Base-by-base conservation (phyloP, 2,113 vertebrate species). In the Phyllostomus discolor region DNA sequence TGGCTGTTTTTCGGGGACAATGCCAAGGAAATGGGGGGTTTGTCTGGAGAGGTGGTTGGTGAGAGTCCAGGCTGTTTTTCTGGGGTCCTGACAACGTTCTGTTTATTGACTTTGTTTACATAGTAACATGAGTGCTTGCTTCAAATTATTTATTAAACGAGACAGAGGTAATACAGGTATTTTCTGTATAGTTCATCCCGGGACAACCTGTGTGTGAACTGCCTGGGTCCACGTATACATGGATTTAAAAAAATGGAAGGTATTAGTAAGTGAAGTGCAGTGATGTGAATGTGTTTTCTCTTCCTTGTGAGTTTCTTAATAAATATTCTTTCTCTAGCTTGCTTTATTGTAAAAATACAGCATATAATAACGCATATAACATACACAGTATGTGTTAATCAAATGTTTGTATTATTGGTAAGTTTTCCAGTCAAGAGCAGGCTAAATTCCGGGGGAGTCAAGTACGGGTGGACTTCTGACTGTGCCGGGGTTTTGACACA, bases 121-220 rank as follows among this genome's bases (percentile, higher is more conserved):
- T 57, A 54, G 48, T 64, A 80, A 76, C 17, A 19, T 46, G 17
- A 20, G 1, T 28, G 2, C 69, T 87, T 86, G 11, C 41, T 80
- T 82, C 88, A 31, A 48, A 33, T 90, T 66, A 59, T 70, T 48
- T 57, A 57, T 69, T 84, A 64, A 80, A 69, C 3, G 24, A 48
- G 20, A 12, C 33, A 5, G 24, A 24, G 16, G 46, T 41, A 48
- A n/a, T 33, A 1, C 66, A 33, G 10, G 3, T 1, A 73, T 0
- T 70, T 78, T 80, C 62, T 46, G 5, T 73, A 22, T 72, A 33
- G 73, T 33, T 28, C 15, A 19, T 10, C 7, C 16, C 10, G 10
- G 8, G 31, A 19, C 16, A 76, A 33, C 46, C 10, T 46, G 28
- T 46, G 28, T 76, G 16, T 50, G 72, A 48, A 48, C 7, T 4